These are phyloP conservation scores for Harpalus rubripes DNA, from an alignment of 2,888 invertebrate species.

Conservation along the genomic window DNA sequence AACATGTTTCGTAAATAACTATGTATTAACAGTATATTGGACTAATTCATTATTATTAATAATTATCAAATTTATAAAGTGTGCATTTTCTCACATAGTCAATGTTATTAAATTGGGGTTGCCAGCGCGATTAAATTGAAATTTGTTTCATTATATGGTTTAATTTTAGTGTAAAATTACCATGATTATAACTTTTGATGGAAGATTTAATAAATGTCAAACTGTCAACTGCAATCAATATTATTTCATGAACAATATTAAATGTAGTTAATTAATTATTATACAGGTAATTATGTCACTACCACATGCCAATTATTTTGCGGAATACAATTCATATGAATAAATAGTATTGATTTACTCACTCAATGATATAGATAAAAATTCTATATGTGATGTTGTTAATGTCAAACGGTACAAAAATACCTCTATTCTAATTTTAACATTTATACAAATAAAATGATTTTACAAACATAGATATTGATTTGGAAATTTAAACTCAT, in stretches of 20 bases:
- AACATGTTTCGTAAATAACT: no score
- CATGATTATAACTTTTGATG: neutral
- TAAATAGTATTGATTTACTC: neutral
- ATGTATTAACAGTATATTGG: no score
- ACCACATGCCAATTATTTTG: conserved; percentile 14
- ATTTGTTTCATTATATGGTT: neutral
- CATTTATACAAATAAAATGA: neutral
- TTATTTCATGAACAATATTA: conserved; percentile 2
- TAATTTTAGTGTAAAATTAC: conserved; percentile 12
- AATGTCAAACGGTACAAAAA: neutral
- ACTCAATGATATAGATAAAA: neutral
- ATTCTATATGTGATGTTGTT: neutral
- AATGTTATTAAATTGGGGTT: neutral
- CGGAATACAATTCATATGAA: neutral
- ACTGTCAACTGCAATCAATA: conserved; percentile 14
- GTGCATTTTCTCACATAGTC: no score
- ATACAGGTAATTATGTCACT: conserved; percentile 27
- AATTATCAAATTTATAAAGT: neutral
- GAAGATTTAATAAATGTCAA: conserved; percentile 19
- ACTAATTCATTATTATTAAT: neutral
- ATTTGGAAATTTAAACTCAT: neutral
- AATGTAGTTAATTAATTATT: conserved; percentile 31
- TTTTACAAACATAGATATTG: neutral
- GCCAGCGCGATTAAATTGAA: neutral
- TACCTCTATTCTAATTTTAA: neutral